Percentiles rank a stretch among this genome's conserved stretches.
Conservation (phyloP, 1,140 invertebrate species). For the Drosophila gunungcola region DNA sequence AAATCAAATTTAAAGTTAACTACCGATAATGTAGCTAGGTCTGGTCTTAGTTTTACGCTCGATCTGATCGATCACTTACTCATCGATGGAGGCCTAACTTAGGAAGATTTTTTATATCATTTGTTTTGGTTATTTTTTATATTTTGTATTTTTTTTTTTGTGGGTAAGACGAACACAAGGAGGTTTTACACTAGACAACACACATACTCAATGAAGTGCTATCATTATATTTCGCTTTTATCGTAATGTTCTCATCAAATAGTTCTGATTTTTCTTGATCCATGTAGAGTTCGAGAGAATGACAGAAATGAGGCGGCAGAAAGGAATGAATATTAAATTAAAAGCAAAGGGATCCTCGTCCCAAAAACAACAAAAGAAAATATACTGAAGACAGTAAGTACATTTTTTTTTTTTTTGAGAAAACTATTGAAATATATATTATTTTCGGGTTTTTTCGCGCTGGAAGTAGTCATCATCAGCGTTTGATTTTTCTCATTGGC, state of each 20-base stretch:
- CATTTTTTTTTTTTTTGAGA: conserved; percentile 22
- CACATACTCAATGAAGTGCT: conserved; percentile 86
- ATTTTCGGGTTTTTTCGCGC: conserved; percentile 37
- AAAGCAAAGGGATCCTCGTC: conserved; percentile 25
- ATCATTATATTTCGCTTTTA: conserved; percentile 83
- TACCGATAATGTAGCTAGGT: conserved; percentile 47
- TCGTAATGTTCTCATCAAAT: conserved; percentile 24
- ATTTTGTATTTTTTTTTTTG: conserved; percentile 56
- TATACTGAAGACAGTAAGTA: conserved; percentile 27
- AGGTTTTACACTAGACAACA: conserved; percentile 90
- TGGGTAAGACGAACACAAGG: conserved; percentile 89
- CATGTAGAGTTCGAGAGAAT: conserved; percentile 59
- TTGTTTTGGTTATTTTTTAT: conserved; percentile 41
- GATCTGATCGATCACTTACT: conserved; percentile 40
- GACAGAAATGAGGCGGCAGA: conserved; percentile 42
- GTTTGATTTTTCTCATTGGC: conserved; percentile 34
- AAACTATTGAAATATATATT: conserved; percentile 45
- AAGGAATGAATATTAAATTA: conserved; percentile 34
- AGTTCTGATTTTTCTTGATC: conserved; percentile 43
- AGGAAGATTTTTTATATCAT: conserved; percentile 40
- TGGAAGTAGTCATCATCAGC: conserved; percentile 20
- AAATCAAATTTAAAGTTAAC: conserved; percentile 66
- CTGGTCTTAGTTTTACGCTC: conserved; percentile 38
- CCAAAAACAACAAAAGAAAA: conserved; percentile 19
- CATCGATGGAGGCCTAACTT: conserved; percentile 30